A percentile compares a stretch with the other conserved stretches of the same genome.
Evolutionary conservation across 53 echinoderm and acorn worm species (phyloP).

Genomic region (Patiria pectinifera): DNA sequence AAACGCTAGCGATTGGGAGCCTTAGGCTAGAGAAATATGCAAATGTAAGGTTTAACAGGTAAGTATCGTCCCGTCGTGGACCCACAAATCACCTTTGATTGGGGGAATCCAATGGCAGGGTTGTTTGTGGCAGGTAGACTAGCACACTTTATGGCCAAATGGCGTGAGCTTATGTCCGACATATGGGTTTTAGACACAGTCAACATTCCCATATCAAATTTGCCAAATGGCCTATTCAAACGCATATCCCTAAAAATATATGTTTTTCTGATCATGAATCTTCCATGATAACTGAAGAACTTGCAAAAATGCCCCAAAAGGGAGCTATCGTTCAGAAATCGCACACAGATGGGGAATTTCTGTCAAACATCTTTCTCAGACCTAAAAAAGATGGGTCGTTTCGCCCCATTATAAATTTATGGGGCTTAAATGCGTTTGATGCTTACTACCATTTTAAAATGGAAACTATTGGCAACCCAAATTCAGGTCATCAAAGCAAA

Average conservation of each 20-base stretch:
- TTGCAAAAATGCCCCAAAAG: conserved; percentile 4
- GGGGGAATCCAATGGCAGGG: too few species aligned
- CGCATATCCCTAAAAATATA: background rate
- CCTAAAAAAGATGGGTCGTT: conserved; percentile 1
- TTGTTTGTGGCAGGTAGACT: background rate
- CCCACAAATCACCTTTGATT: too few species aligned
- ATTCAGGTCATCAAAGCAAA: too few species aligned
- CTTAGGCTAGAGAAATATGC: too few species aligned
- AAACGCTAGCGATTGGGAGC: too few species aligned
- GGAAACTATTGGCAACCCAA: background rate
- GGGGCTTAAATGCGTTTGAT: background rate
- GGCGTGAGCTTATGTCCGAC: conserved; percentile 31
- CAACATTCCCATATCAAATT: conserved; percentile 50
- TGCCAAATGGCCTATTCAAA: background rate
- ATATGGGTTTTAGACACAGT: background rate
- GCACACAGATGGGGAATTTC: background rate
- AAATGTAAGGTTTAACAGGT: too few species aligned
- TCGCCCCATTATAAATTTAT: background rate
- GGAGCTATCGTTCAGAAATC: background rate
- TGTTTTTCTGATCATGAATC: background rate
- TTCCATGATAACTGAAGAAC: background rate
- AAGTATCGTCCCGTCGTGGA: too few species aligned
- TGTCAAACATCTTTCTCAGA: background rate
- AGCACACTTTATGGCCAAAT: conserved; percentile 1
- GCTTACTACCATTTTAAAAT: conserved; percentile 4